Evolutionary conservation across 1,140 invertebrate genomes (phyloP), one percentile per base, ranked within the genome.

Genomic region (Hylyphantes graminicola): DNA sequence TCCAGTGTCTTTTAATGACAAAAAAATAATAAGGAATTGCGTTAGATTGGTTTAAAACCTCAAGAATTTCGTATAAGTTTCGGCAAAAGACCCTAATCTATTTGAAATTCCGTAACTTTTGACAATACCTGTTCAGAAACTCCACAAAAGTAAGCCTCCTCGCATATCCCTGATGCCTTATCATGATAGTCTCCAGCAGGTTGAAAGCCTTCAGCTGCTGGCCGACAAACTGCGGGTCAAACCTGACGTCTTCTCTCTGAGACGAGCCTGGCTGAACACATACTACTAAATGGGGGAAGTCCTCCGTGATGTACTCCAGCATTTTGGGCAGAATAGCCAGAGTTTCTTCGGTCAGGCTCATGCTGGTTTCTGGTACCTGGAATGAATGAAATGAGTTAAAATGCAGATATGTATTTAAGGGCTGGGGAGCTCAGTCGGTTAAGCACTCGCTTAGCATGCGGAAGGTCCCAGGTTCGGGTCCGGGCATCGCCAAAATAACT

Each of bases 151-250:
- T 90, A 84, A 96, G 92, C 87, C 95, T 91, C 88, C 95, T 94
- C 0, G 95, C 95, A 88, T 94, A 96, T 61, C 95, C 95, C 88
- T 94, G 93, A 87, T 95, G 93, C 57, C 95, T 13, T 63, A 83
- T 83, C 8, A 83, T 54, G 59, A 83, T 75, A 90, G 95, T 96
- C 89, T 96, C 95, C 80, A 96, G 88, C 0, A 96, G 93, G 2
- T 95, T 95, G 0, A 94, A 94, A 87, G 95, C 96, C 53, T 93
- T 90, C 13, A 96, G 89, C 88, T 96, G 95, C 77, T 93, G 92
- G 15, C 93, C 87, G 0, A 91, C 89, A 35, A 91, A 89, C 17
- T 91, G 90, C 73, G 90, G 89, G 84, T 91, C 90, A 88, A 92
- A 91, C 5, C 51, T 21, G 55, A 70, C 50, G 59, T 75, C 80